These are phyloP conservation scores for Schrankia costaestrigalis DNA, from an alignment of 2,888 invertebrate genomes.

Conservation along the genomic window DNA sequence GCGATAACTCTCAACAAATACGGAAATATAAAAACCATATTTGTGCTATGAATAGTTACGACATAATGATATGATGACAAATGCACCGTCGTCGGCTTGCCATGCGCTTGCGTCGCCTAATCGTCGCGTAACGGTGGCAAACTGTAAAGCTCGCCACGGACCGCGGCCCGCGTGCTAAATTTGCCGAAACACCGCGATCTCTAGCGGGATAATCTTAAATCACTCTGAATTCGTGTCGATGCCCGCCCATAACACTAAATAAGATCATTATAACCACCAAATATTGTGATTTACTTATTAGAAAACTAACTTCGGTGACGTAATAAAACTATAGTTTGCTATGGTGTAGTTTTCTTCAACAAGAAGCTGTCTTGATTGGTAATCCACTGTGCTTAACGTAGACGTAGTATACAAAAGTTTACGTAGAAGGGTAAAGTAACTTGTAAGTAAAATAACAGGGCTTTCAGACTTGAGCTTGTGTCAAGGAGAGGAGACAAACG, in stretches of 20 bases:
- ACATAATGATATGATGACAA: conserved; percentile 25
- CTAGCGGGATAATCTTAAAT: conserved; percentile 73
- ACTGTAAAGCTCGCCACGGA: conserved; percentile 77
- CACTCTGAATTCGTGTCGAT: conserved; percentile 59
- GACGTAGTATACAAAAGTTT: too few relatives aligned
- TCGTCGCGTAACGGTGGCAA: conserved; percentile 77
- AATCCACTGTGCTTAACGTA: too few relatives aligned
- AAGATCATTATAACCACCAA: conserved; percentile 13
- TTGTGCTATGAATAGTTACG: conserved; percentile 6
- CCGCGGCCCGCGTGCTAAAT: conserved; percentile 76
- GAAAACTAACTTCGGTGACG: not conserved
- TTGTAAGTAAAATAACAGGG: too few relatives aligned
- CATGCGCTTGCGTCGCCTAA: conserved; percentile 69
- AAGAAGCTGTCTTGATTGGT: too few relatives aligned
- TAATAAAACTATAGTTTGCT: not conserved
- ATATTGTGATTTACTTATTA: conserved; percentile 6
- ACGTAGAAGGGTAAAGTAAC: too few relatives aligned
- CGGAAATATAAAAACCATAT: not conserved
- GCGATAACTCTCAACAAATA: too few relatives aligned
- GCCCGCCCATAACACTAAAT: conserved; percentile 30
- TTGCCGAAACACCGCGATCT: conserved; percentile 76
- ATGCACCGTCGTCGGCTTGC: conserved; percentile 35
- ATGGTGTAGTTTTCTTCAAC: too few relatives aligned
- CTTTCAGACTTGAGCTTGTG: too few relatives aligned
- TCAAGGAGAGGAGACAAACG: too few relatives aligned